These are phyloP conservation scores for Dasyurus viverrinus DNA, from an alignment of 2,113 vertebrate genomes.

Conservation along the genomic window DNA sequence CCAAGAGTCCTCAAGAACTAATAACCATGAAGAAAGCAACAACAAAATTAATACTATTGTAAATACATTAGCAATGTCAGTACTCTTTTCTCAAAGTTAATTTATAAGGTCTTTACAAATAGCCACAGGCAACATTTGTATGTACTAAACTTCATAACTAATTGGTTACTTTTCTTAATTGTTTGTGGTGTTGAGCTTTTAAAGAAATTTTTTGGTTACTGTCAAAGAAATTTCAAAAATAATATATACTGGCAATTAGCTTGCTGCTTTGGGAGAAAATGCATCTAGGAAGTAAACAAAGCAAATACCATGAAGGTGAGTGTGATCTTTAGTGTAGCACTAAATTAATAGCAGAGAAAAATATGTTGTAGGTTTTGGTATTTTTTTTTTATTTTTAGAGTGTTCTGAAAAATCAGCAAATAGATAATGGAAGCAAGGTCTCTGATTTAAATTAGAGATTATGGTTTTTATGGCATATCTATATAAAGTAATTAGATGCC, in stretches of 20 bases:
- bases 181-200: neutral
- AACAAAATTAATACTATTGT: neutral
- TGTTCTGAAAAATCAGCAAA: neutral
- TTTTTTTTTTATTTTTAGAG: neutral
- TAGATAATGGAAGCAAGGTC: neutral
- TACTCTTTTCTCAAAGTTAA: neutral
- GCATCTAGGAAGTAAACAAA: neutral
- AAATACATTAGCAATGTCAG: neutral
- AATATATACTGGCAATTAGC: neutral
- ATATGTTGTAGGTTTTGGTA: neutral
- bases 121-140: neutral
- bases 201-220: neutral
- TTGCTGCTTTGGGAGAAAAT: neutral
- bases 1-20: neutral
- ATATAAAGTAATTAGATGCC: neutral
- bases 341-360: too few species aligned
- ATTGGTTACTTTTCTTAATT: neutral
- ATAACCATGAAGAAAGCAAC: neutral
- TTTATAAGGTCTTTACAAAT: neutral
- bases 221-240: neutral
- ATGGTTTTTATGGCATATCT: neutral
- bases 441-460: neutral
- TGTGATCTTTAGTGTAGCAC: neutral
- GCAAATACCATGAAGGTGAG: neutral
- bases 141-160: neutral